These are phyloP conservation scores for Serripes groenlandicus DNA, from an alignment of 2,888 invertebrate species.

Conservation along the genomic window DNA sequence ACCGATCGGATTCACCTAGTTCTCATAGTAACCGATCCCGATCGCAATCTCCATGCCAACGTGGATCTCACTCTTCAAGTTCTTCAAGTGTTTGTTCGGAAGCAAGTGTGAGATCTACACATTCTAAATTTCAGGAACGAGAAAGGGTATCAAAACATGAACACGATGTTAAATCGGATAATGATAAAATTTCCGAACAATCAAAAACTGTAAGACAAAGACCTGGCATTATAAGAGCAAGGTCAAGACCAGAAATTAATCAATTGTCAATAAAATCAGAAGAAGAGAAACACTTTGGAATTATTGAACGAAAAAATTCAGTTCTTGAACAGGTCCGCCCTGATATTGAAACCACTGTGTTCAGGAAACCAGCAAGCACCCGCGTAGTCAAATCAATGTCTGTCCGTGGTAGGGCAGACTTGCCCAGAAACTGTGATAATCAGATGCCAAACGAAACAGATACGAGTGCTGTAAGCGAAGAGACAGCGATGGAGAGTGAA, in stretches of 20 bases:
- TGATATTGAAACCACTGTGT: neutral
- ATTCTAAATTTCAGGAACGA: constrained; percentile 42
- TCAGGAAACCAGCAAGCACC: constrained; percentile 19
- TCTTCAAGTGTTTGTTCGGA: constrained; percentile 16
- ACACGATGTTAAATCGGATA: neutral
- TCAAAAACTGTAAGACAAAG: constrained; percentile 10
- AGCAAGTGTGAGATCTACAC: neutral
- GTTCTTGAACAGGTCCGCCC: neutral
- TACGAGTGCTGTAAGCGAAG: neutral
- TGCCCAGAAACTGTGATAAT: neutral
- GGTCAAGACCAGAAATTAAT: constrained; percentile 56
- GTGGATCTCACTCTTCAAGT: constrained; percentile 14
- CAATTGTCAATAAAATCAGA: constrained; percentile 37
- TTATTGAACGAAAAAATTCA: constrained; percentile 41
- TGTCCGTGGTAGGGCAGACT: constrained; percentile 9
- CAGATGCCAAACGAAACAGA: neutral
- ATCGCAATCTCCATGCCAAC: constrained; percentile 47
- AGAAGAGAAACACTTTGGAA: constrained; percentile 55
- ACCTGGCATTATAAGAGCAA: constrained; percentile 55
- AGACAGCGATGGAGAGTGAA: constrained; percentile 9
- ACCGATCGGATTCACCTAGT: constrained; percentile 40
- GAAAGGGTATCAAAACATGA: neutral
- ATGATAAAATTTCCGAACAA: constrained; percentile 28
- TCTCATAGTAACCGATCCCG: constrained; percentile 38
- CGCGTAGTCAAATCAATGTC: constrained; percentile 41